Percentiles rank a stretch among this genome's conserved stretches.
These are phyloP conservation scores for Zeuzera pyrina DNA, from an alignment of 2,888 invertebrate genomes.

Conservation along the genomic window DNA sequence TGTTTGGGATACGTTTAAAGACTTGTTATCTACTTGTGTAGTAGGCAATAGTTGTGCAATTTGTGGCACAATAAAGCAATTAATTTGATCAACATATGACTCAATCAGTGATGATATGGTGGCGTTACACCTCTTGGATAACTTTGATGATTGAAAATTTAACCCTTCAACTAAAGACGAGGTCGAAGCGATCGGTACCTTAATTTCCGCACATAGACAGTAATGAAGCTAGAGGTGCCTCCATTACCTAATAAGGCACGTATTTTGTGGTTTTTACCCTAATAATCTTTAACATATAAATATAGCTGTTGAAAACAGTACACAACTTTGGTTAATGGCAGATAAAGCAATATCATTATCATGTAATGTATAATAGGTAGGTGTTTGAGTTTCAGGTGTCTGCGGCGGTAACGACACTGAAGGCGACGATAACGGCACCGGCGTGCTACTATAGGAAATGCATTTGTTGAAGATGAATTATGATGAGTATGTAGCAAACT, in stretches of 20 bases:
- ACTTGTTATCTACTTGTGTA: background rate
- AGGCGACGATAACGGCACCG: background rate
- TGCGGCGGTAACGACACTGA: background rate
- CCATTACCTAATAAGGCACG: constrained; percentile 16
- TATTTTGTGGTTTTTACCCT: constrained; percentile 11
- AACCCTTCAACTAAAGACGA: constrained; percentile 9
- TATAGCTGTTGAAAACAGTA: constrained; percentile 18
- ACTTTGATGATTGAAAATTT: constrained; percentile 6
- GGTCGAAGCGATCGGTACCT: constrained; percentile 2
- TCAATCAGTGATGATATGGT: constrained; percentile 4
- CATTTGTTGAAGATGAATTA: background rate
- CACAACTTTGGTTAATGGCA: constrained; percentile 5
- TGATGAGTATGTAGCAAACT: background rate
- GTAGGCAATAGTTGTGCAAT: constrained; percentile 9
- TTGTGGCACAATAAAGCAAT: constrained; percentile 7
- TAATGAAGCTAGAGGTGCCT: constrained; percentile 7
- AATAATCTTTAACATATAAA: constrained; percentile 10
- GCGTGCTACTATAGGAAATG: background rate
- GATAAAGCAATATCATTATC: constrained; percentile 5
- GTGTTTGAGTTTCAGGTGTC: background rate
- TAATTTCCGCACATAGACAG: background rate
- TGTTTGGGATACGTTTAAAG: constrained; percentile 8
- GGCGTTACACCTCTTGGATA: constrained; percentile 4
- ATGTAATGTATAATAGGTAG: background rate
- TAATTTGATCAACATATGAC: background rate